Evolutionary conservation across 2,797 vertebrate species (phyloP).

Genomic region (Crossoptilon crossoptilon): DNA sequence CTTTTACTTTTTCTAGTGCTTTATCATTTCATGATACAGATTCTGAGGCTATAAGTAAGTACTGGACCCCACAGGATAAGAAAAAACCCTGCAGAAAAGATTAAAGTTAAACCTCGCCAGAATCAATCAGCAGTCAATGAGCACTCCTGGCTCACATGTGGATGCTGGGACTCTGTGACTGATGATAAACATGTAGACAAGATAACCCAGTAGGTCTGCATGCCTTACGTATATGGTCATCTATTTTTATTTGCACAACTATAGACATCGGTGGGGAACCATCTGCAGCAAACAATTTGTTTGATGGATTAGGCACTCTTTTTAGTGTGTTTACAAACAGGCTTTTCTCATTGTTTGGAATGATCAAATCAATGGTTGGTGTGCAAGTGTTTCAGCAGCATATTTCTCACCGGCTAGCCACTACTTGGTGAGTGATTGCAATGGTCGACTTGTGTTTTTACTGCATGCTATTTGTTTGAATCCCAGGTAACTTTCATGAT

Average conservation of each 20-base stretch:
- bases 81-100: background rate
- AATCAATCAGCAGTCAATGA: background rate
- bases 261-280: background rate
- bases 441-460: background rate
- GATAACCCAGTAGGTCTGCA: background rate
- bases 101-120: background rate
- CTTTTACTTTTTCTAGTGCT: background rate
- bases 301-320: slow-evolving; percentile 27
- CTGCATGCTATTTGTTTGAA: background rate
- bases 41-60: background rate
- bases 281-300: slow-evolving; percentile 20
- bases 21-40: background rate
- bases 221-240: background rate
- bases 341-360: slow-evolving; percentile 33
- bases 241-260: slow-evolving; percentile 30
- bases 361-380: background rate
- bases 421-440: background rate
- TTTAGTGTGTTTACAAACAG: slow-evolving; percentile 18
- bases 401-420: background rate
- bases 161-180: background rate
- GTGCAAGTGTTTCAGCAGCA: slow-evolving; percentile 7
- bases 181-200: background rate
- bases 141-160: background rate
- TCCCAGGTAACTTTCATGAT: background rate
- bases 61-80: background rate